phyloP scores from a whole-genome alignment of 2,888 invertebrate species.

The Drosophila kuntzei region DNA sequence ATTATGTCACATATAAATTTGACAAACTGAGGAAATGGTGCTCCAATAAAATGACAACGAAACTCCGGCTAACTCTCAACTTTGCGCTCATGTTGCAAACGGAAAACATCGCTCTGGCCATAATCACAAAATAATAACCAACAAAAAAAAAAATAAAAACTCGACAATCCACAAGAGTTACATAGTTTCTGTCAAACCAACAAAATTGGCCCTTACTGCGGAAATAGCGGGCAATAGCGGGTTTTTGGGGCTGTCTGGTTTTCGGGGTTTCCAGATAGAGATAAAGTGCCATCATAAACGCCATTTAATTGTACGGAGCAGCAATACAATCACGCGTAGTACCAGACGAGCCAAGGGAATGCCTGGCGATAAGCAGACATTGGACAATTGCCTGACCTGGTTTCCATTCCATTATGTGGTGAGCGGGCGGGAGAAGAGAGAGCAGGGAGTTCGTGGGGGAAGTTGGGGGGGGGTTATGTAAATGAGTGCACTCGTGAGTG shows the following conservation, averaged over 20 bases:
- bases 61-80: slow-evolving; percentile 28
- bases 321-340: slow-evolving; percentile 7
- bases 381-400: slow-evolving; percentile 69
- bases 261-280: slow-evolving; percentile 30
- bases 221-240: slow-evolving; percentile 59
- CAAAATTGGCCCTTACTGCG: slow-evolving; percentile 40
- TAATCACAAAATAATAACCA: slow-evolving; percentile 70
- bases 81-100: slow-evolving; percentile 60
- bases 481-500: slow-evolving; percentile 68
- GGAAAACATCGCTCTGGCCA: slow-evolving; percentile 58
- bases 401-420: slow-evolving; percentile 43
- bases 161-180: slow-evolving; percentile 47
- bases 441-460: not conserved
- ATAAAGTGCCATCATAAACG: slow-evolving; percentile 66
- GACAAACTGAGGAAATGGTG: slow-evolving; percentile 55
- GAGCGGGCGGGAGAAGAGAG: not conserved
- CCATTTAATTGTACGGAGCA: slow-evolving; percentile 57
- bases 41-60: slow-evolving; percentile 41
- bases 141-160: slow-evolving; percentile 32
- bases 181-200: slow-evolving; percentile 20
- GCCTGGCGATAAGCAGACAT: slow-evolving; percentile 50
- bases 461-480: slow-evolving; percentile 55
- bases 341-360: slow-evolving; percentile 23
- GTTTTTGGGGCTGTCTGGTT: slow-evolving; percentile 21
- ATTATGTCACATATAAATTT: slow-evolving; percentile 60